These are phyloP conservation scores for Monoplex corrugatus DNA, from an alignment of 2,888 invertebrate genomes.

Conservation along the genomic window DNA sequence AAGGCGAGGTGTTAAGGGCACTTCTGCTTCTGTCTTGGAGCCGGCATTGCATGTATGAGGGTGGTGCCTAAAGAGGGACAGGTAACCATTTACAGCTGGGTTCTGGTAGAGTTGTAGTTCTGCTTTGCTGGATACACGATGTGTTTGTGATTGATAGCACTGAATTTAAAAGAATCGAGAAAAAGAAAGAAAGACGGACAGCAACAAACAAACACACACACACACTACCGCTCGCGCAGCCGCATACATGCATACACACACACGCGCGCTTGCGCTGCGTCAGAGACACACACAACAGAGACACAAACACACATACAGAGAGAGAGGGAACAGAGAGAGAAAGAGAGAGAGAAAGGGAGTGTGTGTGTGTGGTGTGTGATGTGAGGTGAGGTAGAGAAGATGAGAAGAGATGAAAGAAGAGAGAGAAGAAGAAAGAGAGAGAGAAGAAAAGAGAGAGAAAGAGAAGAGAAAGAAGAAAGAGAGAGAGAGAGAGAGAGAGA, in stretches of 20 bases:
- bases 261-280: background rate
- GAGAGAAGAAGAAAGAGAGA: background rate
- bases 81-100: too few species aligned
- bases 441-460: background rate
- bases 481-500: background rate
- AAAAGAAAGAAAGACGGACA: background rate
- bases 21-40: too few species aligned
- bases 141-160: too few species aligned
- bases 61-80: too few species aligned
- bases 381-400: background rate
- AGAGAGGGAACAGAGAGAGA: background rate
- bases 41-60: too few species aligned
- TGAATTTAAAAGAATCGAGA: too few species aligned
- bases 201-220: background rate
- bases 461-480: background rate
- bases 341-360: too few species aligned
- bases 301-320: background rate
- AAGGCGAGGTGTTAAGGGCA: too few species aligned
- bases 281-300: background rate
- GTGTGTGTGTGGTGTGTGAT: too few species aligned
- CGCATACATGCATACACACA: background rate
- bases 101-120: too few species aligned
- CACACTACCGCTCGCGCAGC: background rate
- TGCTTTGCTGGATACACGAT: too few species aligned
- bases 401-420: background rate